phyloP scores from a whole-genome alignment of 2,888 invertebrate genomes.

The Esperia sulphurella region DNA sequence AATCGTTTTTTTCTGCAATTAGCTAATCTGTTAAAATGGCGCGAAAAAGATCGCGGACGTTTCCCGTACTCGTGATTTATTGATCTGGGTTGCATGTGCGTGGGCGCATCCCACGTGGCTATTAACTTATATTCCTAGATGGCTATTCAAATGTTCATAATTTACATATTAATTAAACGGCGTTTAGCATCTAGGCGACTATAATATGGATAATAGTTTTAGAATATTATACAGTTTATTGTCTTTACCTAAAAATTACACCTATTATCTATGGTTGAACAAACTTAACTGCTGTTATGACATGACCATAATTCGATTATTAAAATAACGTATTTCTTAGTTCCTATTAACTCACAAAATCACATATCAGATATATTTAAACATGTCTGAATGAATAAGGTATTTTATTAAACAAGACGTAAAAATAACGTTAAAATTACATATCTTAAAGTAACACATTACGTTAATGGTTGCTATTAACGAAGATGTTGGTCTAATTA shows the following conservation, averaged over 20 bases:
- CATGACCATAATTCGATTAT: too few species aligned
- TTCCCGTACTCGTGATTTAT: conserved; percentile 43
- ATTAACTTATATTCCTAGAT: conserved; percentile 31
- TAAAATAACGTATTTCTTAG: too few species aligned
- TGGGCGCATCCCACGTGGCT: conserved; percentile 52
- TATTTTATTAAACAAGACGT: background rate
- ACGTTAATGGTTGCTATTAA: conserved; percentile 32
- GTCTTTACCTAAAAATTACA: too few species aligned
- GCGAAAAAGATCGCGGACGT: conserved; percentile 28
- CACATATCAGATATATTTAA: too few species aligned
- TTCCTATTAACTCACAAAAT: too few species aligned
- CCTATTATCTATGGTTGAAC: too few species aligned
- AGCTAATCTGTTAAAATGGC: conserved; percentile 7
- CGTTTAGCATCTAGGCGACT: conserved; percentile 8
- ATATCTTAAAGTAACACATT: conserved; percentile 21
- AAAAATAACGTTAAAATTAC: conserved; percentile 11
- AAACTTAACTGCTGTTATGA: too few species aligned
- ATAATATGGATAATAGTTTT: background rate
- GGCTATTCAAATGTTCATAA: conserved; percentile 26
- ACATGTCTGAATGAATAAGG: too few species aligned
- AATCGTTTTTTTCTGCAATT: conserved; percentile 6
- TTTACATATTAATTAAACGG: conserved; percentile 34
- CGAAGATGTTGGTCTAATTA: conserved; percentile 27
- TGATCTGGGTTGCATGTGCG: conserved; percentile 28
- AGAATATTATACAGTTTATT: too few species aligned